Base-by-base conservation (phyloP, 2,888 invertebrate species). In the Thera britannica region DNA sequence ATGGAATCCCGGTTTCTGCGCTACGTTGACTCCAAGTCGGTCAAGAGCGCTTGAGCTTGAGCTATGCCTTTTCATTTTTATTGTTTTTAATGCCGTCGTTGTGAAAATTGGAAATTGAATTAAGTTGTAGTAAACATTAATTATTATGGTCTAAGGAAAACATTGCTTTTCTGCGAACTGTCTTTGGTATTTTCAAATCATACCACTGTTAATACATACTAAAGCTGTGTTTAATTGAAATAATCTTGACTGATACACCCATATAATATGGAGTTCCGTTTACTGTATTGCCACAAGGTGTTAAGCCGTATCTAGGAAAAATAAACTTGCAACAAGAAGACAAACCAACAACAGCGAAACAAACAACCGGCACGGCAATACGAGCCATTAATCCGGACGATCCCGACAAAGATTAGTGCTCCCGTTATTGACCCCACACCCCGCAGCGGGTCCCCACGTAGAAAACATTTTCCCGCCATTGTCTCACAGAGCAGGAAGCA, bases 321-420 rank as follows among this genome's bases (percentile, higher is more conserved):
- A 82, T 81, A 83, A 88, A 87, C 85, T 88, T 83, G 77, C 83
- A 88, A 87, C 84, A 85, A 86, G 78, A 78, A 83, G 78, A 85
- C 81, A 83, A 86, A 85, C 81, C 79, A 83, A 86, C 82, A 89
- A 87, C 82, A 86, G 80, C 76, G 84, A 81, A 88, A 87, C 90
- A 90, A 90, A 90, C 89, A 90, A 89, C 89, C 86, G 86, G 86
- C 86, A 89, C 83, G 86, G 88, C 89, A 90, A 90, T 89, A 87
- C 89, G 88, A 90, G 84, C 89, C 90, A 91, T 92, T 92, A 90
- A 92, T 92, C 89, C 87, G 82, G 87, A 87, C 90, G 88, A 91
- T 89, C 87, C 88, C 86, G 86, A 83, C 90, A 88, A 86, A 92
- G 92, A 92, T 92, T 91, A 92, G 88, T 88, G 87, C 86, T 85